Evolutionary conservation across 2,113 vertebrate species (phyloP).

Genomic region (Cheirogaleus medius): DNA sequence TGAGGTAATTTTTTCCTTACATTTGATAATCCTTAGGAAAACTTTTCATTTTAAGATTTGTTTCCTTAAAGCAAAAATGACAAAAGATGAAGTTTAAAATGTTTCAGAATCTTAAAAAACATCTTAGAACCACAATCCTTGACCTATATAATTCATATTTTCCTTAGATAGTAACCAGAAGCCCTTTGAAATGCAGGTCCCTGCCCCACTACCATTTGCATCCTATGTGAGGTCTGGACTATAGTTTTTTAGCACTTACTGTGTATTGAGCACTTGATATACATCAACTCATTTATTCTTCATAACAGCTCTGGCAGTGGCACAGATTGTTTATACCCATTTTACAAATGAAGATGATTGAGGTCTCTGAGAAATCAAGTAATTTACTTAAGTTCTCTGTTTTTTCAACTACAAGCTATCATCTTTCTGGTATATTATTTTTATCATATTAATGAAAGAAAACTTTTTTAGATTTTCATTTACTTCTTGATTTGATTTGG

Average conservation of each 20-base stretch:
- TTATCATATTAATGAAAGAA: background rate
- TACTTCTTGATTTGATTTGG: background rate
- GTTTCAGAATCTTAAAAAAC: background rate
- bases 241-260: background rate
- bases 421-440: background rate
- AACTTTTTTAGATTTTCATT: slow-evolving; percentile 13
- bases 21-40: background rate
- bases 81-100: background rate
- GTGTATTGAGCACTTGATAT: background rate
- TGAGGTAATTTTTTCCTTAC: background rate
- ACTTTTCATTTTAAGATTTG: background rate
- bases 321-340: background rate
- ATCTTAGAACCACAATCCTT: background rate
- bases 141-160: background rate
- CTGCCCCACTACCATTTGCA: background rate
- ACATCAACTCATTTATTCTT: background rate
- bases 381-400: background rate
- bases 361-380: slow-evolving; percentile 7
- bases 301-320: background rate
- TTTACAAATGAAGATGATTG: background rate
- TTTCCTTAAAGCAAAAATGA: background rate
- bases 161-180: background rate
- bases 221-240: background rate
- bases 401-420: slow-evolving; percentile 9
- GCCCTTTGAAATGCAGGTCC: background rate